Percentiles rank a stretch among this genome's conserved stretches.
Conservation (phyloP, 1,140 invertebrate species). For the Lanistes nyassanus region DNA sequence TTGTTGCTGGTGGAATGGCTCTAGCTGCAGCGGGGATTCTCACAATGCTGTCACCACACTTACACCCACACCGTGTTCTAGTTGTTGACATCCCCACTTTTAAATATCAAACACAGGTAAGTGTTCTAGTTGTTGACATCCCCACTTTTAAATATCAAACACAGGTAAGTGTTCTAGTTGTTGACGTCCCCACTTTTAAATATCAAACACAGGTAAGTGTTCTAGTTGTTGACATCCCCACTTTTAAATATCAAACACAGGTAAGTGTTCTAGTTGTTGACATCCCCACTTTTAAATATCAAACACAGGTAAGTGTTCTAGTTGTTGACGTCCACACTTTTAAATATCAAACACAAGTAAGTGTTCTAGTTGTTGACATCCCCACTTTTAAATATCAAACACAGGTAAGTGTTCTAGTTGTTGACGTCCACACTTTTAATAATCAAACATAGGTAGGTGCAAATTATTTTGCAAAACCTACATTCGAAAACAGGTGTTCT, state of each 20-base stretch:
- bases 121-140: too few relatives aligned
- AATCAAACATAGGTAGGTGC: too few relatives aligned
- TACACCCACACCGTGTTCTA: slow-evolving; percentile 16
- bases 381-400: too few relatives aligned
- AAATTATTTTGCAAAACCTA: too few relatives aligned
- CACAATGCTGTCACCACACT: neutral
- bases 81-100: neutral
- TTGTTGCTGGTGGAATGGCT: neutral
- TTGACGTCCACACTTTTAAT: too few relatives aligned
- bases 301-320: neutral
- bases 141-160: neutral
- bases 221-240: neutral
- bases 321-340: too few relatives aligned
- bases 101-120: neutral
- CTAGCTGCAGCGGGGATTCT: neutral
- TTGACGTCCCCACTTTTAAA: too few relatives aligned
- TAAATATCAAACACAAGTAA: too few relatives aligned
- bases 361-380: too few relatives aligned
- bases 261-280: neutral
- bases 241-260: neutral
- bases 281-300: too few relatives aligned
- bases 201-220: neutral
- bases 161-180: neutral
- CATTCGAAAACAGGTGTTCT: too few relatives aligned
- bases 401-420: too few relatives aligned